Percentiles rank a stretch among this genome's conserved stretches.
These are phyloP conservation scores for Pipra filicauda DNA, from an alignment of 2,113 vertebrate species.

Conservation along the genomic window DNA sequence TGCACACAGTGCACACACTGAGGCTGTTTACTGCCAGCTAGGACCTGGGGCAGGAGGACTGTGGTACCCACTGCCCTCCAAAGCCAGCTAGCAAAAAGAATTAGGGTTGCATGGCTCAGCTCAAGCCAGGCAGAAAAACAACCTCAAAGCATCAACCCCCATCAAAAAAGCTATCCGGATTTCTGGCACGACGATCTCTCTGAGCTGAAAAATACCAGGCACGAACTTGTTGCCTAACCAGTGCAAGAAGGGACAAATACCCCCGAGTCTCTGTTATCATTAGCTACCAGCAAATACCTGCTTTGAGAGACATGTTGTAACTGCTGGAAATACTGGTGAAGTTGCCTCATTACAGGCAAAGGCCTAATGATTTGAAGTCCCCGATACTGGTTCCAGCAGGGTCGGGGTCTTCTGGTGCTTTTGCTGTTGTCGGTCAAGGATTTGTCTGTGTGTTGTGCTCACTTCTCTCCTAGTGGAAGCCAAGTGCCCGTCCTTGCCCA, in stretches of 20 bases:
- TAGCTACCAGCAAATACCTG: background rate
- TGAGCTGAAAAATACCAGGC: conserved; percentile 6
- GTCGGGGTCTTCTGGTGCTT: background rate
- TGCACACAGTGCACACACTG: background rate
- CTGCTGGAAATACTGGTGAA: background rate
- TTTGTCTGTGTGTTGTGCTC: background rate
- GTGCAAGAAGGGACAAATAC: background rate
- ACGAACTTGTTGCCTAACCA: background rate
- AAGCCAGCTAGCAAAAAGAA: conserved; percentile 13
- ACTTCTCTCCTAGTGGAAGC: background rate
- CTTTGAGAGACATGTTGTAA: background rate
- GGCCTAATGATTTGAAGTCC: background rate
- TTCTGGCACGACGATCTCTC: background rate
- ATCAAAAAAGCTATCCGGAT: background rate
- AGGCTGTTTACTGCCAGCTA: background rate
- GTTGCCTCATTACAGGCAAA: background rate
- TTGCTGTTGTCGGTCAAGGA: background rate
- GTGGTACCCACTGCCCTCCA: background rate
- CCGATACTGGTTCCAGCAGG: background rate
- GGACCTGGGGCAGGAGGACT: background rate
- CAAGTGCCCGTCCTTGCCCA: background rate
- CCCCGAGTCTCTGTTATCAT: background rate
- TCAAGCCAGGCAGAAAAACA: conserved; percentile 33
- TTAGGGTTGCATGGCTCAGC: background rate
- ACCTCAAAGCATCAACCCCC: background rate